Evolutionary conservation across 2,797 vertebrate genomes (phyloP), one percentile per base, ranked within the genome.

Genomic region (Bufotes viridis): DNA sequence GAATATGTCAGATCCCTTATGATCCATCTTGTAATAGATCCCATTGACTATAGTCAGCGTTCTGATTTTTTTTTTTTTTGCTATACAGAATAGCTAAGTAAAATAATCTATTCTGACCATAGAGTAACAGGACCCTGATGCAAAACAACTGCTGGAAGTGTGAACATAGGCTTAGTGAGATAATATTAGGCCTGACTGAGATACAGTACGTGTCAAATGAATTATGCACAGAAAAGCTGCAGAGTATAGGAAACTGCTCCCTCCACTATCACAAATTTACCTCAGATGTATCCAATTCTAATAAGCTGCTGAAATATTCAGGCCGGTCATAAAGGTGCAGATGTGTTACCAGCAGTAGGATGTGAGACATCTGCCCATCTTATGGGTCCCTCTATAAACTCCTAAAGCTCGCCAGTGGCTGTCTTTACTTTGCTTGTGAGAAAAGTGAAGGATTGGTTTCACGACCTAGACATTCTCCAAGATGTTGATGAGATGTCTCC

Each of bases 221-320:
- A 53, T 76, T 76, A 53, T 76, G 12, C 49, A 20, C 74, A 75
- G 11, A 12, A 55, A 7, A n/a, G 24, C 49, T 55, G 49, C 22
- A 6, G 51, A 2, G 12, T 53, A 24, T 53, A n/a, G 42, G 18
- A 22, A 17, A n/a, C 34, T 1, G 22, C 74, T 55, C 74, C 74
- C 74, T 55, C 22, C 74, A 17, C 74, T n/a, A 78, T 78, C 74
- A 53, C 74, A 78, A 55, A 78, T 78, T 55, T 24, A 8, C 74
- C 13, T 14, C 20, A 78, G 74, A 20, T 78, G 24, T 14, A 24
- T 24, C 7, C 15, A n/a, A 55, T 53, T 55, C 74, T 55, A 24
- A 76, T 24, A 78, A 78, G n/a, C 29, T n/a, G 22, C 49, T 55
- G 22, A 78, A 78, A 55, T 78, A 78, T 78, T 78, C 24, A 78